Base-by-base conservation (phyloP, 2,797 vertebrate species). In the Anguilla pacifica region DNA sequence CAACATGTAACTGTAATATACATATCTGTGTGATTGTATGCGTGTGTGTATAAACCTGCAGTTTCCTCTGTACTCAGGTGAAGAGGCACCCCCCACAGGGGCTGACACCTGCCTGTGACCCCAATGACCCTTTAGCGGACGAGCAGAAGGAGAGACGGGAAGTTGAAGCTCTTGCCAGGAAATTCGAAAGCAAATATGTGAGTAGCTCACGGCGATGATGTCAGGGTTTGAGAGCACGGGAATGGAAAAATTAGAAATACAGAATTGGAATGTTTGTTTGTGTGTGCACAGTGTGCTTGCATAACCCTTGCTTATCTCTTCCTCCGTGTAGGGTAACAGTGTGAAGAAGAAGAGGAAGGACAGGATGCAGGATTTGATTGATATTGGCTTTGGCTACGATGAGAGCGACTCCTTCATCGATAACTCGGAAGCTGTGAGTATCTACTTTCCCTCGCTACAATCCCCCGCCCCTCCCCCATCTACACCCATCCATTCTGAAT, bases 331-430 rank as follows among this genome's bases (percentile, higher is more conserved):
- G 98, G 97, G 97, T 53, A 96, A 94, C 46, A 94, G 93, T 89
- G 88, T 95, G 7, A 98, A 97, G 94, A 99, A 97, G 90, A 98
- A 97, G 91, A 97, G 98, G 88, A 98, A 96, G 89, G 98, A 99
- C 95, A 95, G 98, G 43, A 96, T 99, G 94, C 98, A 99, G 95
- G 98, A 99, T 93, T 97, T 99, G 35, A 98, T 99, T 31, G 98
- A 99, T 93, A 99, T 99, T 35, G 98, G 98, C 85, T 99, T 97
- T 10, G 98, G 98, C 89, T 99, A 99, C 10, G 98, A 99, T 89
- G 98, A 99, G 90, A 99, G 97, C 0, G 98, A 99, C 94, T 98
- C 98, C 3, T 99, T 99, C 94, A 99, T 99, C 86, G 98, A 99
- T 95, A 99, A 99, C 90, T 99, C 98, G 46, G 98, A 99, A 91